Base-by-base conservation (phyloP, 2,888 invertebrate genomes). In the Trileptium ribeirensis region DNA sequence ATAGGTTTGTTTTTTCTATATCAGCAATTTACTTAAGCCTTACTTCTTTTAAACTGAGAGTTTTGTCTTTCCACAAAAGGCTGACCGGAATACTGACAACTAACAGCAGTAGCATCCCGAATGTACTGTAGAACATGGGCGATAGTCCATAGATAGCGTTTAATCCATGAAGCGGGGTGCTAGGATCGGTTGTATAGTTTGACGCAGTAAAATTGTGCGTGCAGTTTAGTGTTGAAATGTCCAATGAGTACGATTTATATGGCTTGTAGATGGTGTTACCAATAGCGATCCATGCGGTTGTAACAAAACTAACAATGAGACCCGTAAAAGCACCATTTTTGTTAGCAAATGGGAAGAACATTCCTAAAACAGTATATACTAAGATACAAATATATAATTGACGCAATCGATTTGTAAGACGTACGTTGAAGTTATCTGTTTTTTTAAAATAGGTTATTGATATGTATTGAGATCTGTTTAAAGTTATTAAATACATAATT, bases 261-360 rank as follows among this genome's bases (percentile, higher is more conserved):
- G 74, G 74, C 19, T 36, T 36, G 74, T 31, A 70, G 8, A 70
- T 70, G 8, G 74, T n/a, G 19, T 8, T 15, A 70, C 74, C 74
- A 31, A 70, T 36, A 8, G 74, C 74, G 31, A 70, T 70, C 74
- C 74, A 70, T 15, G n/a, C 33, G 33, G 74, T 70, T 19, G n/a
- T 31, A 36, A 70, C 37, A 36, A 70, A 15, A n/a, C 74, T 70
- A n/a, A 70, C 19, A 31, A 70, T 8, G 15, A 31, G n/a, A 36
- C 74, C 74, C 33, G 37, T 36, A 34, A 70, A 36, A 8, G 74
- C 74, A 70, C 74, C 74, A 19, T 36, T 34, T 31, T 34, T 34
- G n/a, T 70, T 70, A 8, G 74, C 33, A 70, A 70, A 70, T 19
- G 74, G 74, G n/a, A 70, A 70, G 34, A 70, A 36, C 8, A 70